These are phyloP conservation scores for Cetoscarus ocellatus DNA, from an alignment of 2,797 vertebrate species.

Conservation along the genomic window DNA sequence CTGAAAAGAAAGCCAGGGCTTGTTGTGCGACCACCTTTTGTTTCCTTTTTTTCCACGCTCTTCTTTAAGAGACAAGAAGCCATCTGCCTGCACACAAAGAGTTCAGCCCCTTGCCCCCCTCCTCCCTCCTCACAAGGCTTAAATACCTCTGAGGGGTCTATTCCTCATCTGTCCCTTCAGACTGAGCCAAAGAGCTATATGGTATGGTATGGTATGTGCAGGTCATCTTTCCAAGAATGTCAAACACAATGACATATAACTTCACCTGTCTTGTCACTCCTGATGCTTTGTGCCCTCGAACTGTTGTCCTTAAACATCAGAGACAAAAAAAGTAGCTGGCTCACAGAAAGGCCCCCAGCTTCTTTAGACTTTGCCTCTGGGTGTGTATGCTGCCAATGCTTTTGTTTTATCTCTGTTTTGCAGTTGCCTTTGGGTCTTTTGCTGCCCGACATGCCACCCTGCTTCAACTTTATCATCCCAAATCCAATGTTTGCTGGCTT, in stretches of 20 bases:
- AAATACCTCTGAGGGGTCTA: conserved; percentile 68
- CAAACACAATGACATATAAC: conserved; percentile 59
- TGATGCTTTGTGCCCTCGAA: conserved; percentile 6
- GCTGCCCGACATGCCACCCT: conserved; percentile 10
- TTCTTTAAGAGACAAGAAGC: conserved; percentile 84
- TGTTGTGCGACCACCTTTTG: conserved; percentile 80
- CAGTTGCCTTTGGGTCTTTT: conserved; percentile 47
- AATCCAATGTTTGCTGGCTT: conserved; percentile 28
- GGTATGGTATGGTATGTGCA: conserved; percentile 62
- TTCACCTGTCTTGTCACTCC: conserved; percentile 76
- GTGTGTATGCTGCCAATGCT: conserved; percentile 40
- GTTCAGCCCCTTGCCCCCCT: conserved; percentile 38
- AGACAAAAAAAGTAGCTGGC: conserved; percentile 20
- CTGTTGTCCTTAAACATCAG: conserved; percentile 19
- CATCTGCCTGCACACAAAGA: conserved; percentile 88
- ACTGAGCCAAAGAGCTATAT: conserved; percentile 49
- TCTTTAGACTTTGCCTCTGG: conserved; percentile 27
- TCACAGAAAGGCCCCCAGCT: conserved; percentile 25
- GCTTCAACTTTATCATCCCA: conserved; percentile 30
- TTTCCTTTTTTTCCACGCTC: conserved; percentile 72
- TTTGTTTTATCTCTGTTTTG: conserved; percentile 61
- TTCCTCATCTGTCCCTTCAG: conserved; percentile 65
- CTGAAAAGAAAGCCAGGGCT: conserved; percentile 77
- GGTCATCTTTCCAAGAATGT: conserved; percentile 65
- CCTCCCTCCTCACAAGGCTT: conserved; percentile 38